Percentiles rank a stretch among this genome's conserved stretches.
Conservation (phyloP, 2,113 vertebrate genomes). For the Numida meleagris region DNA sequence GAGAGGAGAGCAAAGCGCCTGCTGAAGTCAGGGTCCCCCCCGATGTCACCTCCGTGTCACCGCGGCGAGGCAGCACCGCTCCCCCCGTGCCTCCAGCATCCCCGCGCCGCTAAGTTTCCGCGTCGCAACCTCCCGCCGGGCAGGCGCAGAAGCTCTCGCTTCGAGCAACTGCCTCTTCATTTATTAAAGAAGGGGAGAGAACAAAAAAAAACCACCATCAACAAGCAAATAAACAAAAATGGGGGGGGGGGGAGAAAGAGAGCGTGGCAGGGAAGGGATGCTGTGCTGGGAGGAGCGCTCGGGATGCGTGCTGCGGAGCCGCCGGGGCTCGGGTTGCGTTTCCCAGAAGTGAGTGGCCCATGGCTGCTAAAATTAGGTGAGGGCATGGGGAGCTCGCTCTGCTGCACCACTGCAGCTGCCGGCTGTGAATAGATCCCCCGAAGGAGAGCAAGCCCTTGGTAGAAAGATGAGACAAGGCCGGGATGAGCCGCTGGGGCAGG, state of each 20-base stretch:
- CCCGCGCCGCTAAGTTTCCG: neutral
- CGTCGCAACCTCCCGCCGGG: neutral
- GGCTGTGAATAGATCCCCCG: neutral
- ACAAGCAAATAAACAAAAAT: no score
- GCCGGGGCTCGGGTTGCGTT: neutral
- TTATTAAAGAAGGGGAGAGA: neutral
- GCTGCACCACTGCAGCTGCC: neutral
- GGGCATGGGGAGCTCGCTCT: neutral
- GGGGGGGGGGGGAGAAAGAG: rapidly evolving
- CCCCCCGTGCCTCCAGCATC: neutral
- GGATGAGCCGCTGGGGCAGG: neutral
- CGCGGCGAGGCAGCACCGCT: neutral
- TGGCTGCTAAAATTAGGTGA: constrained; percentile 6
- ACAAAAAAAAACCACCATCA: neutral
- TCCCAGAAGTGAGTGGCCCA: neutral
- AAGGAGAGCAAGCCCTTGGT: neutral
- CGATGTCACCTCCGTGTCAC: no score
- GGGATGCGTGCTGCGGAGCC: neutral
- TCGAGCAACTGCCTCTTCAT: neutral
- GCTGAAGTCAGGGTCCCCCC: neutral
- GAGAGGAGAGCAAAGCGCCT: constrained; percentile 21
- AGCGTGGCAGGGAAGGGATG: neutral
- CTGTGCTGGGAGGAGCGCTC: neutral
- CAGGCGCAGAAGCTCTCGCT: neutral
- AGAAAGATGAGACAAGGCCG: neutral